Evolutionary conservation across 2,113 vertebrate species (phyloP).

Genomic region (Zosterops hypoxanthus): DNA sequence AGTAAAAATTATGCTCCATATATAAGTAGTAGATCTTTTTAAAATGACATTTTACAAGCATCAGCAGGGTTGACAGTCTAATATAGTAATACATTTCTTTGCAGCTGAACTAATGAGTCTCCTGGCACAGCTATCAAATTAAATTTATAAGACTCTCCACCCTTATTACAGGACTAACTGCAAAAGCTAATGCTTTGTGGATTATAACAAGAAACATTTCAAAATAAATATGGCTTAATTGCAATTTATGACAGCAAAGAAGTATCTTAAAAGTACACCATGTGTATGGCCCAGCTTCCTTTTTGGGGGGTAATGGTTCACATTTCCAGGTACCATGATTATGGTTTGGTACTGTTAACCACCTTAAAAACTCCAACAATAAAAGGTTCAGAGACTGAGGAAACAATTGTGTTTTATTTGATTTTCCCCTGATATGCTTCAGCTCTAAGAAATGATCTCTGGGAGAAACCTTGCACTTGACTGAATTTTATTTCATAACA

Average conservation of each 20-base stretch:
- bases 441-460: not conserved
- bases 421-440: not conserved
- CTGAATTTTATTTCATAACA: not conserved
- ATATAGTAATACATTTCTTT: constrained; percentile 71
- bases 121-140: constrained; percentile 76
- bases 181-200: constrained; percentile 63
- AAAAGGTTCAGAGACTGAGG: not conserved
- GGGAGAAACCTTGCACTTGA: not conserved
- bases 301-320: not conserved
- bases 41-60: constrained; percentile 72
- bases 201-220: constrained; percentile 68
- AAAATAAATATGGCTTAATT: constrained; percentile 67
- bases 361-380: not conserved
- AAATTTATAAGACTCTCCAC: constrained; percentile 80
- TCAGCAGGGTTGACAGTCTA: constrained; percentile 71
- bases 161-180: constrained; percentile 71
- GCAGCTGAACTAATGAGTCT: constrained; percentile 78
- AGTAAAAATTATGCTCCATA: constrained; percentile 65
- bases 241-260: constrained; percentile 42
- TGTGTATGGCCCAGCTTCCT: not conserved
- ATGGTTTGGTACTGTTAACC: not conserved
- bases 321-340: not conserved
- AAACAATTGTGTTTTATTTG: not conserved
- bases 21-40: constrained; percentile 64
- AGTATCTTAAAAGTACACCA: not conserved